phyloP scores from a whole-genome alignment of 2,797 vertebrate species.

The Pipistrellus kuhlii region DNA sequence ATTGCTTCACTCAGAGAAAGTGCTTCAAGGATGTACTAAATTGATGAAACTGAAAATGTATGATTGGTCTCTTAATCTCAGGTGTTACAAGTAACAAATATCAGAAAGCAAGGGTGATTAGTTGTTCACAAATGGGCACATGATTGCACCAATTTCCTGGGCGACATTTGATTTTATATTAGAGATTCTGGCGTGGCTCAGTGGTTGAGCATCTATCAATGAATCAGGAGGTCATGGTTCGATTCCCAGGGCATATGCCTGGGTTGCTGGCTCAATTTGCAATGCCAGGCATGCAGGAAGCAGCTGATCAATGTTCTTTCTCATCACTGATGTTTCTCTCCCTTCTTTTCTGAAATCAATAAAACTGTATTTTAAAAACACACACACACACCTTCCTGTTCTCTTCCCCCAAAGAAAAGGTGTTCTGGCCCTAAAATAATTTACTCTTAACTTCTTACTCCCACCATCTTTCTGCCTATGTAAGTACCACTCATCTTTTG shows the following conservation, averaged over 20 bases:
- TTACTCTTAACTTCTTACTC: neutral
- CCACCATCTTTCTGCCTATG: neutral
- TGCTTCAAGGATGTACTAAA: constrained; percentile 1
- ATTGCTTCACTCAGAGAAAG: neutral
- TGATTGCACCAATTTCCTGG: neutral
- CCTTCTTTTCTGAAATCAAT: too few species aligned
- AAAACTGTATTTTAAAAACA: neutral
- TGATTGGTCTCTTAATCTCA: neutral
- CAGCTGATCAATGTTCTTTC: too few species aligned
- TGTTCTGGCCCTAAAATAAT: neutral
- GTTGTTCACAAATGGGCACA: neutral
- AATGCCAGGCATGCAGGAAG: too few species aligned
- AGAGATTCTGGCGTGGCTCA: neutral
- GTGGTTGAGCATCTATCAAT: too few species aligned
- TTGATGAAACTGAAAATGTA: neutral
- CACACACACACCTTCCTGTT: neutral
- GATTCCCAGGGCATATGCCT: too few species aligned
- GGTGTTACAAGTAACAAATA: neutral
- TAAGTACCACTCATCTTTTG: neutral
- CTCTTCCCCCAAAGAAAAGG: neutral
- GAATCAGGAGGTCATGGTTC: too few species aligned
- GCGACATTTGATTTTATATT: neutral
- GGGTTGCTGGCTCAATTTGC: too few species aligned
- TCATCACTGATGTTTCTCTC: too few species aligned
- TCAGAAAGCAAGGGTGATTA: neutral